phyloP scores from a whole-genome alignment of 2,113 vertebrate species.

The Vireo altiloquus region DNA sequence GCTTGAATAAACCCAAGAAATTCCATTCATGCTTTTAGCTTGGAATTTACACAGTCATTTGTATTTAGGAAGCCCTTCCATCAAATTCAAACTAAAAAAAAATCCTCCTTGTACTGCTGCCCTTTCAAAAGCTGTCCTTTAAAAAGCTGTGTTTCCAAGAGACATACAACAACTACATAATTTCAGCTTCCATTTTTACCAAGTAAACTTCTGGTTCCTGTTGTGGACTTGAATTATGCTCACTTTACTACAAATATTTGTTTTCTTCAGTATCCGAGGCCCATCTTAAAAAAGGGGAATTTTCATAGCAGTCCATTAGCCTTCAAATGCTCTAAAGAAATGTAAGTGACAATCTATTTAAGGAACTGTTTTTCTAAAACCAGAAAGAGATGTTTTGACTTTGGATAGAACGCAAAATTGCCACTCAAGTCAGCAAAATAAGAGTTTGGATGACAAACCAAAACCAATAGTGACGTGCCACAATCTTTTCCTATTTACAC shows the following conservation, averaged over 20 bases:
- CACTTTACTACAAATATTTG: not conserved
- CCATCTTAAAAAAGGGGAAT: not conserved
- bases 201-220: not conserved
- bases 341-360: not conserved
- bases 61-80: not conserved
- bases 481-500: constrained; percentile 52
- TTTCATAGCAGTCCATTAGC: not conserved
- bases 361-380: constrained; percentile 3
- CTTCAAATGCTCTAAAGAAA: not conserved
- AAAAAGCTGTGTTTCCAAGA: not conserved
- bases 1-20: not conserved
- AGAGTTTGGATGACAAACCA: not conserved
- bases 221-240: not conserved
- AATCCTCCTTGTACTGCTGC: not conserved
- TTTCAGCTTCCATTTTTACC: not conserved
- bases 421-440: not conserved
- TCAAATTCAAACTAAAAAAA: not conserved
- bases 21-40: not conserved
- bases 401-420: not conserved
- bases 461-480: not conserved
- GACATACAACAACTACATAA: not conserved
- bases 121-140: not conserved
- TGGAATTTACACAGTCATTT: not conserved
- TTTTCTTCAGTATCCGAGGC: not conserved
- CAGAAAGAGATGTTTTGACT: not conserved